Conservation (phyloP, 2,113 vertebrate genomes). For the Fukomys damarensis region DNA sequence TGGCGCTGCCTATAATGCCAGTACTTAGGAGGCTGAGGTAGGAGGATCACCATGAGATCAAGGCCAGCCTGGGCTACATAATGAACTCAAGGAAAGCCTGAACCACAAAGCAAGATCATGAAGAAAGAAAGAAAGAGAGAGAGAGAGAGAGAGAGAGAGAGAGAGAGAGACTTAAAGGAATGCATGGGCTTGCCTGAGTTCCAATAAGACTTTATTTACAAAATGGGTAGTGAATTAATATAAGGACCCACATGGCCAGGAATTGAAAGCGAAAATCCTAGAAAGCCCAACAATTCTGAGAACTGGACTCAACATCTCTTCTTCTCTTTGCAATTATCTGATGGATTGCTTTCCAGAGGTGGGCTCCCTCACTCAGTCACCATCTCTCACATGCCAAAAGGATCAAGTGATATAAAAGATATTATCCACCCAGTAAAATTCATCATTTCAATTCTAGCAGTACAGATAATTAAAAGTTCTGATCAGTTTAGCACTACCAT, state of each 20-base stretch:
- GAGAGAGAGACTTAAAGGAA: not conserved
- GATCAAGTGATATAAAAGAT: not conserved
- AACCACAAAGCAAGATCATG: too few species aligned
- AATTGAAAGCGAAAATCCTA: not conserved
- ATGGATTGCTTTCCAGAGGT: not conserved
- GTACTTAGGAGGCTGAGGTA: too few species aligned
- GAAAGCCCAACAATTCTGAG: not conserved
- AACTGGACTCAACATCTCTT: not conserved
- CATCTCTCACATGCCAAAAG: not conserved
- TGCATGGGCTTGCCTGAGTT: not conserved
- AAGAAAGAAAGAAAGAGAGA: too few species aligned
- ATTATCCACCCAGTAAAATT: not conserved
- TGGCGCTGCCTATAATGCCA: too few species aligned
- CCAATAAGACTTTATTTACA: conserved; percentile 29
- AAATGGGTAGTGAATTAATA: not conserved
- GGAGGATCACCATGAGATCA: too few species aligned
- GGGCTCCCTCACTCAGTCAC: not conserved
- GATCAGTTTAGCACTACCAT: not conserved
- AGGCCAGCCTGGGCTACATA: too few species aligned
- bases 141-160: too few species aligned
- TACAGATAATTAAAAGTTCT: not conserved
- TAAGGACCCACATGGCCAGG: not conserved
- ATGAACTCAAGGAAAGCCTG: too few species aligned
- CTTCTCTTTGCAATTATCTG: not conserved
- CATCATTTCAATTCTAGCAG: not conserved